A percentile compares a stretch with the other conserved stretches of the same genome.
phyloP scores from a whole-genome alignment of 2,888 invertebrate genomes.

The Lamproptera curius region DNA sequence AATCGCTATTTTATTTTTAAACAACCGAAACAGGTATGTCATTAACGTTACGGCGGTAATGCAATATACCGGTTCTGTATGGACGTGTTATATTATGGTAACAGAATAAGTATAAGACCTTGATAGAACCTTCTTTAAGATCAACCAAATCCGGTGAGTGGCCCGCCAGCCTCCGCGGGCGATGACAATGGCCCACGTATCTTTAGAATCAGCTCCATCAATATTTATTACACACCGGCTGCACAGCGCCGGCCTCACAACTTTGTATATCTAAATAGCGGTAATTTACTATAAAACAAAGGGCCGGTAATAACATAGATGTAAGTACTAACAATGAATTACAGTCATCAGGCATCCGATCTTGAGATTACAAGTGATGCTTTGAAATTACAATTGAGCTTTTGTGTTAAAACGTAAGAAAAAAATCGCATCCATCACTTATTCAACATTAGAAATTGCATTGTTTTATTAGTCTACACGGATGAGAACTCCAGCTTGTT shows the following conservation, averaged over 20 bases:
- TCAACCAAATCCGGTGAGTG: constrained; percentile 32
- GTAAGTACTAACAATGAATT: constrained; percentile 19
- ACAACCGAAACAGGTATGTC: neutral
- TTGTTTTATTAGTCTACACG: neutral
- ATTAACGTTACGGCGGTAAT: neutral
- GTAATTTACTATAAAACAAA: constrained; percentile 30
- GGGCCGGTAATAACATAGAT: constrained; percentile 20
- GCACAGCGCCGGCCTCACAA: constrained; percentile 26
- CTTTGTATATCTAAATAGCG: constrained; percentile 24
- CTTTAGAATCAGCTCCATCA: constrained; percentile 34
- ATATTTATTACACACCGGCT: constrained; percentile 34
- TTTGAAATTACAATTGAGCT: constrained; percentile 10
- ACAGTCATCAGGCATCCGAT: constrained; percentile 19
- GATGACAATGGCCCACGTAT: constrained; percentile 27
- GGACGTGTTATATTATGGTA: constrained; percentile 57
- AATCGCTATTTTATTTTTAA: neutral
- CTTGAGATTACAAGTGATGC: constrained; percentile 9
- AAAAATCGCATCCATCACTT: constrained; percentile 2
- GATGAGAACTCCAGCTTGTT: neutral
- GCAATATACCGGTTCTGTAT: neutral
- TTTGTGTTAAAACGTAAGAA: constrained; percentile 8
- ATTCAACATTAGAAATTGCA: neutral
- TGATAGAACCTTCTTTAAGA: constrained; percentile 35
- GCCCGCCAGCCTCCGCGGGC: constrained; percentile 15
- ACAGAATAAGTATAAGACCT: constrained; percentile 44